Evolutionary conservation across 1,140 invertebrate genomes (phyloP), one percentile per base, ranked within the genome.

Genomic region (Planococcus citri): DNA sequence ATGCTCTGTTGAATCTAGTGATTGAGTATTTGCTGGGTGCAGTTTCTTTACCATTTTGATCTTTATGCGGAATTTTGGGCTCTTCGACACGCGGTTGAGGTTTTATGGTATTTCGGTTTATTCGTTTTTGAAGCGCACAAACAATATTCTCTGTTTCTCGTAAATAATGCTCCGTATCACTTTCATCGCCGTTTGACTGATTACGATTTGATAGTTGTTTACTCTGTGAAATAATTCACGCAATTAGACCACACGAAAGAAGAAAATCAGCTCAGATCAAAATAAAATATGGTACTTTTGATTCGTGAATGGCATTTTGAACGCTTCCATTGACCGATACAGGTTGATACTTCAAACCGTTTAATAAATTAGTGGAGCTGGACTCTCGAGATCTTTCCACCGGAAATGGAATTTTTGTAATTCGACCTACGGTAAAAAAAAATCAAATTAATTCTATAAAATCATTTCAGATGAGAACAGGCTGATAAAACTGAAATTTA

Each of bases 1-100:
- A 64, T 4, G 60, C 60, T 64, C 60, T 3, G 24, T 64, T 64
- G 22, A 64, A 64, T 64, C 60, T 64, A 9, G 60, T 64, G 25
- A 25, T 25, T 9, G 60, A 24, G 60, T 64, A 64, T 64, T 64
- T 64, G 17, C 17, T 64, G 4, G 22, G 22, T 25, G 21, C 17
- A 25, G 10, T 17, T 64, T 64, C 60, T 24, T 64, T 24, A 9
- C 22, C 60, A 64, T 25, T 64, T 24, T 24, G 22, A 14, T 10
- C 60, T 6, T 64, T 64, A 27, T 22, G 3, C 3, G 4, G 60
- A 24, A n/a, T 58, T n/a, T 20, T n/a, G 4, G 17, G 17, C 17
- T 25, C 60, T 17, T 64, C 22, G 9, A 64, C 2, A 25, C 60
- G 60, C 3, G 17, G 12, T 33, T 33, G 41, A 6, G 41, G 41